Evolutionary conservation across 2,797 vertebrate genomes (phyloP).

Genomic region (Pseudocheirus occidentalis): DNA sequence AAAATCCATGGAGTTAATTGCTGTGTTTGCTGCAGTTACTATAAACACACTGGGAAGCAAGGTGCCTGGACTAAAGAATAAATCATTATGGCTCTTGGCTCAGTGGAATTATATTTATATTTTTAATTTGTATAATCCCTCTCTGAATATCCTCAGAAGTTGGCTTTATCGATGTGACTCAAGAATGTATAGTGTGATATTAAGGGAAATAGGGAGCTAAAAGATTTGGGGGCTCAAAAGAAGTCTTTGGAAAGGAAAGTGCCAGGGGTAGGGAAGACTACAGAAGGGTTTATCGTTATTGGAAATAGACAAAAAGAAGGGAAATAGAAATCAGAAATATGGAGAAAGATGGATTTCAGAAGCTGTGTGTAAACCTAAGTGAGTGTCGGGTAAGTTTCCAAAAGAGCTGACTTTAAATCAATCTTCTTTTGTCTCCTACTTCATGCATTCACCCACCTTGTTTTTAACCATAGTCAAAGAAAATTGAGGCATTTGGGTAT

Average conservation of each 20-base stretch:
- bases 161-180: neutral
- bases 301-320: neutral
- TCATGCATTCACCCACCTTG: constrained; percentile 9
- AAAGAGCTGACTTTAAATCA: neutral
- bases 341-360: neutral
- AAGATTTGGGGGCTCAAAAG: neutral
- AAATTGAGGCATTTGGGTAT: neutral
- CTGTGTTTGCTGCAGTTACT: neutral
- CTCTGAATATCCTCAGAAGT: neutral
- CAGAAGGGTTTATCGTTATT: neutral
- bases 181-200: neutral
- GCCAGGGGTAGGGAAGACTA: neutral
- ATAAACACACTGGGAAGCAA: neutral
- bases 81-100: neutral
- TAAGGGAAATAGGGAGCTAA: neutral
- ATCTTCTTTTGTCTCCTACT: neutral
- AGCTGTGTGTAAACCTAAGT: neutral
- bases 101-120: constrained; percentile 57
- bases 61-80: constrained; percentile 10
- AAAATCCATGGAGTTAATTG: neutral
- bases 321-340: neutral
- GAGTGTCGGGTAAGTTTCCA: neutral
- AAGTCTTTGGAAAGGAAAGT: neutral
- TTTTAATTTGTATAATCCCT: constrained; percentile 68
- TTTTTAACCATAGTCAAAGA: constrained; percentile 23